A percentile compares a stretch with the other conserved stretches of the same genome.
Conservation (phyloP, 2,113 vertebrate genomes). For the Colaptes auratus region DNA sequence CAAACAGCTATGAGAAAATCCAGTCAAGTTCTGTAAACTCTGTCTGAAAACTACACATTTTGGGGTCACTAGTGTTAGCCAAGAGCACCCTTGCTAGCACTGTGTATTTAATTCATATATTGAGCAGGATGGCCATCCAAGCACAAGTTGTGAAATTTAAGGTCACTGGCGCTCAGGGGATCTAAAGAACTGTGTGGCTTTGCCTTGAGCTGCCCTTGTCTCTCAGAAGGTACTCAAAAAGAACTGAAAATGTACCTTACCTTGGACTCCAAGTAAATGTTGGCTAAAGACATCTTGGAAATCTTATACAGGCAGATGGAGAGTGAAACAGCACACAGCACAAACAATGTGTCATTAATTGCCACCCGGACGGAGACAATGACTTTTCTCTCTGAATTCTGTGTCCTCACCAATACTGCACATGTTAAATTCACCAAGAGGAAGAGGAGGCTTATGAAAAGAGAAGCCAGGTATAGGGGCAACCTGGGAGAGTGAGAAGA, state of each 20-base stretch:
- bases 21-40: not conserved
- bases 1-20: not conserved
- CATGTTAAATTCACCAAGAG: constrained; percentile 93
- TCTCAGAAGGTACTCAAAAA: constrained; percentile 23
- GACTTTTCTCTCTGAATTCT: constrained; percentile 81
- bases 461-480: constrained; percentile 88
- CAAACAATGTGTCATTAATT: constrained; percentile 91
- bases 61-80: not conserved
- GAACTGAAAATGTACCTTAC: constrained; percentile 75
- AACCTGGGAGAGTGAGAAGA: constrained; percentile 75
- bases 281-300: constrained; percentile 94
- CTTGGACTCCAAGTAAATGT: constrained; percentile 96
- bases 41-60: not conserved
- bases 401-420: constrained; percentile 89
- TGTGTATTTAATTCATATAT: not conserved
- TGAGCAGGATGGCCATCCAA: not conserved
- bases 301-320: constrained; percentile 93
- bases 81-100: not conserved
- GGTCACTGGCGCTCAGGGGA: not conserved
- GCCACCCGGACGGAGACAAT: constrained; percentile 89
- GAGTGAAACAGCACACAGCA: constrained; percentile 90
- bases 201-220: not conserved
- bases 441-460: constrained; percentile 91
- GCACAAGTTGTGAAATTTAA: not conserved
- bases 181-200: not conserved